A percentile compares a stretch with the other conserved stretches of the same genome.
phyloP scores from a whole-genome alignment of 2,888 invertebrate species.

The Pseudolycoriella hygida region DNA sequence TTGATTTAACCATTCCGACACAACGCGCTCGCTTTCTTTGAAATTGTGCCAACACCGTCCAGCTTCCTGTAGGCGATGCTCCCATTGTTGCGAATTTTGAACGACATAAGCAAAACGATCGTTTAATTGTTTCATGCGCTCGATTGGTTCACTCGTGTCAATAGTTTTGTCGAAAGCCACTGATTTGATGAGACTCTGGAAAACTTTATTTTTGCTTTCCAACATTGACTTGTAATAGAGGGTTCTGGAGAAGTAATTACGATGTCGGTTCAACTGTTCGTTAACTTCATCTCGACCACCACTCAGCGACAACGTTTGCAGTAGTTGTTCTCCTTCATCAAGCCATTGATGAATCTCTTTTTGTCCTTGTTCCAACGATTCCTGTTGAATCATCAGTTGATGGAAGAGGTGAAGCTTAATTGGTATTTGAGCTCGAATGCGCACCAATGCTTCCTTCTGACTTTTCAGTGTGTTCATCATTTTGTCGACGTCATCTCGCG shows the following conservation, averaged over 20 bases:
- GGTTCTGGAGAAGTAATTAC: conserved; percentile 72
- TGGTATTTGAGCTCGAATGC: conserved; percentile 66
- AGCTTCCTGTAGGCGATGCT: conserved; percentile 61
- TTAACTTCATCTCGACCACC: conserved; percentile 55
- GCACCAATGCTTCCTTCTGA: conserved; percentile 75
- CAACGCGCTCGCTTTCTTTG: conserved; percentile 55
- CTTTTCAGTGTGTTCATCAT: conserved; percentile 78
- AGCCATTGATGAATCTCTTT: conserved; percentile 75
- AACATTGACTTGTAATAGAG: conserved; percentile 86
- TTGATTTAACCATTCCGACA: conserved; percentile 72
- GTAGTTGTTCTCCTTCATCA: conserved; percentile 59
- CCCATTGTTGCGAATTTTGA: conserved; percentile 56
- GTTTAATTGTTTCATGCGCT: conserved; percentile 61
- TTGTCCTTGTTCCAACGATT: conserved; percentile 75
- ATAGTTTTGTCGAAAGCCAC: conserved; percentile 58
- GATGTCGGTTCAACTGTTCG: conserved; percentile 61
- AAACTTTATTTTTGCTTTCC: conserved; percentile 87
- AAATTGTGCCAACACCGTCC: conserved; percentile 73
- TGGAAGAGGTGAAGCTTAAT: conserved; percentile 66
- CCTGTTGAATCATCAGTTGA: conserved; percentile 71
- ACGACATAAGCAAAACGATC: conserved; percentile 66
- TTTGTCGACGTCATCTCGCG: conserved; percentile 75
- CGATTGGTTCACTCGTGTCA: conserved; percentile 50
- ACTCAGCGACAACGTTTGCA: conserved; percentile 38
- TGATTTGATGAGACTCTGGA: conserved; percentile 67